phyloP scores from a whole-genome alignment of 2,888 invertebrate genomes.

The Scaptomyza polygonia region DNA sequence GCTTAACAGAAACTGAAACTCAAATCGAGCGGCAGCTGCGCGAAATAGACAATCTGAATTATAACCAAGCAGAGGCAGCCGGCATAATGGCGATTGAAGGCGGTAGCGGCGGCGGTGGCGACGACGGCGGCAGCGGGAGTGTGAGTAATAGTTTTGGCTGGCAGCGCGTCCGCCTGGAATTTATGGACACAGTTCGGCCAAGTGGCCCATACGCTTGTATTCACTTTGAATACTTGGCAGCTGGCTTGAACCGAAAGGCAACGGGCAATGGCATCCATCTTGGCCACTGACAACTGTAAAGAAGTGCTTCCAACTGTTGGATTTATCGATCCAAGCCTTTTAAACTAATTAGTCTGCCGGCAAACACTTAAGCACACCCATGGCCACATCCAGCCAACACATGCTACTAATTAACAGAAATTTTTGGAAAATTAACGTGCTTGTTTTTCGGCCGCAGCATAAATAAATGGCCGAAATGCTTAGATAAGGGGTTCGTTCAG shows the following conservation, averaged over 20 bases:
- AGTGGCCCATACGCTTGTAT: slow-evolving; percentile 60
- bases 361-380: slow-evolving; percentile 18
- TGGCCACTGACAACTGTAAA: slow-evolving; percentile 70
- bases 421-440: slow-evolving; percentile 68
- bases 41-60: slow-evolving; percentile 79
- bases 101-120: not conserved
- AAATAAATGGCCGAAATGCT: slow-evolving; percentile 64
- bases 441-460: slow-evolving; percentile 64
- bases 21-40: slow-evolving; percentile 77
- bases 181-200: slow-evolving; percentile 68
- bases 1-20: slow-evolving; percentile 42
- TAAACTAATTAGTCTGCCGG: slow-evolving; percentile 71
- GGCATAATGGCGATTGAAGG: slow-evolving; percentile 29
- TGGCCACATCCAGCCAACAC: slow-evolving; percentile 24
- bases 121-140: slow-evolving; percentile 37
- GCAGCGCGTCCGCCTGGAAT: slow-evolving; percentile 60
- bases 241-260: slow-evolving; percentile 1
- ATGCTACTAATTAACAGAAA: slow-evolving; percentile 57
- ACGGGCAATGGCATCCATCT: slow-evolving; percentile 58
- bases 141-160: slow-evolving; percentile 79
- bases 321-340: slow-evolving; percentile 68
- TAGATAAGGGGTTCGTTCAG: slow-evolving; percentile 26
- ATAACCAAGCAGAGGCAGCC: slow-evolving; percentile 52
- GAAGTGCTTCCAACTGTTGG: slow-evolving; percentile 69
- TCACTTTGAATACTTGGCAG: slow-evolving; percentile 70